phyloP scores from a whole-genome alignment of 2,888 invertebrate species.

The Acleris sparsana region DNA sequence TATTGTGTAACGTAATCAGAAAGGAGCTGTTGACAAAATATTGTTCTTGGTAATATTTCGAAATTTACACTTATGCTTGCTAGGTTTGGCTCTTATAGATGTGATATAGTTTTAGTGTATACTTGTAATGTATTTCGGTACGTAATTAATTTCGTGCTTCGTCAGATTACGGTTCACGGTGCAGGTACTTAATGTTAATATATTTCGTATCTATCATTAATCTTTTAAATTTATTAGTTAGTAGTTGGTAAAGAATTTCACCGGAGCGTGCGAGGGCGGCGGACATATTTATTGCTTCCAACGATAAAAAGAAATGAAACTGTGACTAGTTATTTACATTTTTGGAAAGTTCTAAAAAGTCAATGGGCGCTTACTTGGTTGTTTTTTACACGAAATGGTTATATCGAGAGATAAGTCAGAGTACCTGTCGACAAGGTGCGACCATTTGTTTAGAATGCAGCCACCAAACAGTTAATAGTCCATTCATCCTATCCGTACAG shows the following conservation, averaged over 20 bases:
- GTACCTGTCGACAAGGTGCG: constrained; percentile 55
- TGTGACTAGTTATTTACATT: constrained; percentile 62
- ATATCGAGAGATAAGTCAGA: constrained; percentile 60
- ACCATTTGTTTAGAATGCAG: constrained; percentile 38
- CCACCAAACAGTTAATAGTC: constrained; percentile 39
- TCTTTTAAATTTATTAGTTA: constrained; percentile 74
- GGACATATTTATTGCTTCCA: constrained; percentile 71
- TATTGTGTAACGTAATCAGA: too few relatives aligned
- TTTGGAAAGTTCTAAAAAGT: constrained; percentile 57
- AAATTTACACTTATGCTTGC: neutral
- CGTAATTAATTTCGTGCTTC: constrained; percentile 68
- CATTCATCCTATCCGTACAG: constrained; percentile 30
- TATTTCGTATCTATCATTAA: constrained; percentile 76
- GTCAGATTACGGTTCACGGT: constrained; percentile 72
- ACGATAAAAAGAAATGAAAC: constrained; percentile 67
- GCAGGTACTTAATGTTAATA: constrained; percentile 73
- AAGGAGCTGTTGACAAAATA: too few relatives aligned
- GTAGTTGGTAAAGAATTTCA: constrained; percentile 63
- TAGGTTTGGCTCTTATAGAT: constrained; percentile 39
- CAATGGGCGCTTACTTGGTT: constrained; percentile 51
- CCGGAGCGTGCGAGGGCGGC: constrained; percentile 65
- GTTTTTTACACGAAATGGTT: constrained; percentile 51
- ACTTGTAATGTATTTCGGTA: constrained; percentile 54
- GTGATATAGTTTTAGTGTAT: constrained; percentile 51
- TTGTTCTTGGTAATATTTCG: neutral